Evolutionary conservation across 2,797 vertebrate genomes (phyloP).

Genomic region (Diplodus puntazzo): DNA sequence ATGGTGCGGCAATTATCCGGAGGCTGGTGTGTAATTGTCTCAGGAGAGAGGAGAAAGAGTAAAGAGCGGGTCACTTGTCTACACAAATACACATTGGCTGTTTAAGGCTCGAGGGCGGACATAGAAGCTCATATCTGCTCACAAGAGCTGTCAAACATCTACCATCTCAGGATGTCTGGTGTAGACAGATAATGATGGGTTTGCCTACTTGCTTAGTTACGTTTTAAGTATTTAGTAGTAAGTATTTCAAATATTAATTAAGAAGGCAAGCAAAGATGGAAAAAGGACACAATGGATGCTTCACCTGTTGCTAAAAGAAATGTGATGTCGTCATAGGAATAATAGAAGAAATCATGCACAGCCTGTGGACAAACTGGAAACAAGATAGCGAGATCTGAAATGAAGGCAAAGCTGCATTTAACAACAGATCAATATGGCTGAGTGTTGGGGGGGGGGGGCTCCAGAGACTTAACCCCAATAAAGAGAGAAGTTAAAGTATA

Average conservation of each 20-base stretch:
- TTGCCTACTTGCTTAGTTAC: too few relatives aligned
- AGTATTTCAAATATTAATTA: constrained; percentile 27
- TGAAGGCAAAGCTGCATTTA: constrained; percentile 42
- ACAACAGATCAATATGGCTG: constrained; percentile 53
- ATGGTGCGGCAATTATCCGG: too few relatives aligned
- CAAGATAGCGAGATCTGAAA: constrained; percentile 26
- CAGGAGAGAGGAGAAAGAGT: too few relatives aligned
- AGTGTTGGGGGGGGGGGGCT: constrained; percentile 28
- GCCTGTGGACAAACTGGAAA: constrained; percentile 13
- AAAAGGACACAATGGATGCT: neutral
- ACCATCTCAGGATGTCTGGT: too few relatives aligned
- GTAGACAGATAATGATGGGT: too few relatives aligned
- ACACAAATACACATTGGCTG: too few relatives aligned
- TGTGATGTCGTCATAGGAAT: neutral
- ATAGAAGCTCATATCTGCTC: too few relatives aligned
- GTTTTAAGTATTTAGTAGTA: neutral
- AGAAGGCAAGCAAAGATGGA: neutral
- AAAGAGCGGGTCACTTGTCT: too few relatives aligned
- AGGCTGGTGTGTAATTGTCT: too few relatives aligned
- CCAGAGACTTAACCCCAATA: constrained; percentile 46
- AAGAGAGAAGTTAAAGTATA: constrained; percentile 43
- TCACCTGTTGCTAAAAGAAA: constrained; percentile 1
- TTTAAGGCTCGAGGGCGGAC: too few relatives aligned
- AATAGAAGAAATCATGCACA: too few relatives aligned
- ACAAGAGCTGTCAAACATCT: too few relatives aligned